Conservation (phyloP, 2,888 invertebrate species). For the Pantelozetes paolii region DNA sequence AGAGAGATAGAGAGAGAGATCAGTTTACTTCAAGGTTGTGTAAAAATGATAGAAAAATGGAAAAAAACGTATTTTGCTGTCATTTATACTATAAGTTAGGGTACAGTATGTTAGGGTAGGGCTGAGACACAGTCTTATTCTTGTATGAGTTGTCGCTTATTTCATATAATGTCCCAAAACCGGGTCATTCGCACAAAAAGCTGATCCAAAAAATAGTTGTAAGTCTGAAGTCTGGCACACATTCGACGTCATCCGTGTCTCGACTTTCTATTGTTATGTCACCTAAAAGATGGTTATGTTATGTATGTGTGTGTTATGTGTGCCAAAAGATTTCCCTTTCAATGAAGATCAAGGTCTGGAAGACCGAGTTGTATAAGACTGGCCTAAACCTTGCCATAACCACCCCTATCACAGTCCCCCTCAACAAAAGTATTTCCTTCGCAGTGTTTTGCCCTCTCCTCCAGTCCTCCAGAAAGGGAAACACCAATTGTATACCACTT, state of each 20-base stretch:
- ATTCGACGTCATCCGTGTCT: slow-evolving; percentile 38
- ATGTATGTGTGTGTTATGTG: too few species aligned
- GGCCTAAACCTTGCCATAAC: slow-evolving; percentile 31
- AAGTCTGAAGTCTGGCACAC: slow-evolving; percentile 39
- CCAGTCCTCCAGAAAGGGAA: slow-evolving; percentile 26
- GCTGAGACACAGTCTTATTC: slow-evolving; percentile 4
- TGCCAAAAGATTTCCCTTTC: slow-evolving; percentile 34
- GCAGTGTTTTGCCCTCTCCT: not conserved
- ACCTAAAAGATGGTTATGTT: slow-evolving; percentile 37
- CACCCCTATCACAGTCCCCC: slow-evolving; percentile 37
- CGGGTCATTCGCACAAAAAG: slow-evolving; percentile 35
- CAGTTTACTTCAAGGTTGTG: slow-evolving; percentile 23
- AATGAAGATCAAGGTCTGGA: slow-evolving; percentile 38
- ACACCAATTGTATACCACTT: slow-evolving; percentile 37
- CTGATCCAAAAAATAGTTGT: slow-evolving; percentile 15
- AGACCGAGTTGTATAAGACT: slow-evolving; percentile 32
- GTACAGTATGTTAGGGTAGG: not conserved
- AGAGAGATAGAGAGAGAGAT: slow-evolving; percentile 22
- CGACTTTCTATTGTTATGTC: slow-evolving; percentile 37
- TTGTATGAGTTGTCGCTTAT: slow-evolving; percentile 27
- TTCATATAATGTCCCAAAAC: slow-evolving; percentile 28
- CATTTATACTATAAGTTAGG: not conserved
- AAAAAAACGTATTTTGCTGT: slow-evolving; percentile 8
- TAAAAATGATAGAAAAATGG: slow-evolving; percentile 36
- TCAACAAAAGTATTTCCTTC: slow-evolving; percentile 37